Percentiles rank a stretch among this genome's conserved stretches.
Evolutionary conservation across 2,888 invertebrate genomes (phyloP).

Genomic region (Junonia oenone): DNA sequence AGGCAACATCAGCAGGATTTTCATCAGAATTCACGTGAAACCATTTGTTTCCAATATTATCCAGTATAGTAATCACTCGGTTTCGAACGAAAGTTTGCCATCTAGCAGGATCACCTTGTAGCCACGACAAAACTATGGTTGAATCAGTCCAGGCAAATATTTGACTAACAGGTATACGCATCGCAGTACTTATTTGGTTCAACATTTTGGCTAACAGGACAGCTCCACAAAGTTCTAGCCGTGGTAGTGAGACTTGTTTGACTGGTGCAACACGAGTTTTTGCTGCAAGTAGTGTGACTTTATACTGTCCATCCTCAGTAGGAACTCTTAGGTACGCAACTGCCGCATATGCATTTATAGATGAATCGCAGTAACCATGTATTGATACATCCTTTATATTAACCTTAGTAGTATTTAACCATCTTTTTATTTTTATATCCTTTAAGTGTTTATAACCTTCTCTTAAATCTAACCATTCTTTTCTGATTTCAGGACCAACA

Average conservation of each 20-base stretch:
- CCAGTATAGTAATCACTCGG: too few species aligned
- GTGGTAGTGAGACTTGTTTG: not conserved
- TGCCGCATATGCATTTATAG: not conserved
- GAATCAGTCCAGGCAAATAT: too few species aligned
- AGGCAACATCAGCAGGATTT: not conserved
- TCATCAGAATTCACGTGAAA: not conserved
- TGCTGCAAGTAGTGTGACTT: not conserved
- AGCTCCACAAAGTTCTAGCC: not conserved
- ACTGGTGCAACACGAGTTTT: not conserved
- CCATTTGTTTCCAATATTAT: too few species aligned
- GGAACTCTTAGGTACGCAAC: not conserved
- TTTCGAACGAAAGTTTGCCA: too few species aligned
- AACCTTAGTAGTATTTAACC: not conserved
- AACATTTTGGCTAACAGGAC: not conserved
- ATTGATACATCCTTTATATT: not conserved
- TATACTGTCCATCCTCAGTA: not conserved
- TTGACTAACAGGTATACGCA: too few species aligned
- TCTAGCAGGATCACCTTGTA: too few species aligned
- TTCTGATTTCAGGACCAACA: conserved; percentile 6
- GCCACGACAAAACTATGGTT: too few species aligned
- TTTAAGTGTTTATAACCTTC: not conserved
- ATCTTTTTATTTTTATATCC: not conserved
- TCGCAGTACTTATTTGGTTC: not conserved
- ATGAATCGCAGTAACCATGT: not conserved
- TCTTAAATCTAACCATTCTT: not conserved